These are phyloP conservation scores for Poeciliopsis gracilis DNA, from an alignment of 2,797 vertebrate species.

Conservation along the genomic window DNA sequence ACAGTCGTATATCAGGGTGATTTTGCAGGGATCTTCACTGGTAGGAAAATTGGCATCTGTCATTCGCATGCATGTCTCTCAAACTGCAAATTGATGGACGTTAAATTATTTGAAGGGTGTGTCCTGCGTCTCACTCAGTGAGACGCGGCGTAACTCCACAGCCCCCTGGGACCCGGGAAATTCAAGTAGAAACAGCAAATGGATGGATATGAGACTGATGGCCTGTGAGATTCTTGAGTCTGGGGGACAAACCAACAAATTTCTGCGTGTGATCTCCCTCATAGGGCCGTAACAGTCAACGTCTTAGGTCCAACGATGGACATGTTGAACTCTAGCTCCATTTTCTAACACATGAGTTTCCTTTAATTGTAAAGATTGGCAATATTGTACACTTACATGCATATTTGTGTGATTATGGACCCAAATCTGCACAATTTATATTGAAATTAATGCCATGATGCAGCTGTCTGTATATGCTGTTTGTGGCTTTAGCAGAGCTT, in stretches of 20 bases:
- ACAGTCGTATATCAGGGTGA: neutral
- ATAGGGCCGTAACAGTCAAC: neutral
- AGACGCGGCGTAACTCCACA: neutral
- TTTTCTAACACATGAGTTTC: neutral
- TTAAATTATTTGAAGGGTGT: neutral
- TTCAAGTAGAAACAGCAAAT: neutral
- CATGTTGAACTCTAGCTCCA: neutral
- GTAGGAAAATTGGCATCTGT: neutral
- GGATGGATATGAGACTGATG: neutral
- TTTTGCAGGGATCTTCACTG: neutral
- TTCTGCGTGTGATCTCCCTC: neutral
- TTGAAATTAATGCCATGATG: constrained; percentile 1
- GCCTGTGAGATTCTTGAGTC: neutral
- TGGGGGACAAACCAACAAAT: neutral
- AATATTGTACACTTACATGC: neutral
- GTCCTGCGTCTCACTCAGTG: neutral
- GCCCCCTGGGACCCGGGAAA: neutral
- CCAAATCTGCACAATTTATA: neutral
- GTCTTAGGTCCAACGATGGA: neutral
- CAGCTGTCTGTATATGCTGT: neutral
- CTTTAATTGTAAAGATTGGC: neutral
- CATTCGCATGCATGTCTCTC: neutral
- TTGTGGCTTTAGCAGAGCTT: constrained; percentile 3
- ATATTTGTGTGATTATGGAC: neutral
- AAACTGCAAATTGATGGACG: neutral